Conservation (phyloP, 2,888 invertebrate genomes). For the Nematopogon swammerdamellus region DNA sequence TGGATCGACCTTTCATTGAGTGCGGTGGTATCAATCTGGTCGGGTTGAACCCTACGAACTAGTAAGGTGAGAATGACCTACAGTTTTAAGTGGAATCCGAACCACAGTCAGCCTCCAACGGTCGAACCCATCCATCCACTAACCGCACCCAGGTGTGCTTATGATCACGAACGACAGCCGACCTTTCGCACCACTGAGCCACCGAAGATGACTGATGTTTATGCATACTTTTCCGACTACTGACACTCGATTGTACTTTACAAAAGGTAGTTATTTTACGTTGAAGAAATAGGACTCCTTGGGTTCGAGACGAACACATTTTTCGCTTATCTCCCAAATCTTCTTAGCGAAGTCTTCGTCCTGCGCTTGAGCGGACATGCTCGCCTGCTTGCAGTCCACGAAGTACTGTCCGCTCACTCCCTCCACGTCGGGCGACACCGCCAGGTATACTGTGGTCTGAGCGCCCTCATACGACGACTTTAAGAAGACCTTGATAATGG, state of each 20-base stretch:
- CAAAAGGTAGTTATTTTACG: not conserved
- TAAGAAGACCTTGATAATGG: not conserved
- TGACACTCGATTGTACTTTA: not conserved
- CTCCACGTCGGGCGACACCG: conserved; percentile 71
- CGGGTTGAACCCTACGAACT: too few relatives aligned
- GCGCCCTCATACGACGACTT: conserved; percentile 61
- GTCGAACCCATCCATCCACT: too few relatives aligned
- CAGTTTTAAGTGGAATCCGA: too few relatives aligned
- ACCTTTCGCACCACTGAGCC: too few relatives aligned
- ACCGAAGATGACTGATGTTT: too few relatives aligned
- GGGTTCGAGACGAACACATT: not conserved
- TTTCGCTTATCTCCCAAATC: conserved; percentile 59
- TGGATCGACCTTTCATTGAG: too few relatives aligned
- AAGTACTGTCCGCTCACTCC: conserved; percentile 73
- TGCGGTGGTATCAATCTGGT: too few relatives aligned
- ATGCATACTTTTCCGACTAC: too few relatives aligned
- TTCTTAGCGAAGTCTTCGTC: conserved; percentile 67
- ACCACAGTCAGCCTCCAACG: too few relatives aligned
- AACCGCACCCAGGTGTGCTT: too few relatives aligned
- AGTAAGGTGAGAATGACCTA: too few relatives aligned
- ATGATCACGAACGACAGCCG: too few relatives aligned
- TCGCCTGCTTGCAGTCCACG: conserved; percentile 68
- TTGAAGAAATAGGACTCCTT: not conserved
- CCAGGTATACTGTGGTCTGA: conserved; percentile 72
- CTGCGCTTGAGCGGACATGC: conserved; percentile 57